Base-by-base conservation (phyloP, 1,140 invertebrate species). In the Gonatopus flavifemur region DNA sequence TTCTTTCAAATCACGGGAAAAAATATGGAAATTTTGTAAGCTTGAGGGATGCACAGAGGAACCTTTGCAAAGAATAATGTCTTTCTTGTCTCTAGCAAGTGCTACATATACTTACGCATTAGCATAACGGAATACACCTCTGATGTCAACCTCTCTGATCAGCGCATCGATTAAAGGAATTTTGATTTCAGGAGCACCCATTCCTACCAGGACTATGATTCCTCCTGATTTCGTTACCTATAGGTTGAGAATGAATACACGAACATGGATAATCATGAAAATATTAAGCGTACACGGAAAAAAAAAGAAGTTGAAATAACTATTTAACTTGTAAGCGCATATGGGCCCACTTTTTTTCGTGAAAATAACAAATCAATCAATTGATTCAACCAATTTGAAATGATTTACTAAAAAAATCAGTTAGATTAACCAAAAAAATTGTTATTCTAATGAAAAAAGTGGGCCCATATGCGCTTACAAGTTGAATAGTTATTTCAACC, bases 121-220 rank as follows among this genome's bases (percentile, higher is more conserved):
- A 33, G 82, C 87, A 70, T 96, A 97, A 77, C 94, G 83, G 76
- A 98, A 97, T 20, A 93, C 85, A 36, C 94, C 94, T 64, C 85
- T 82, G 46, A 98, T 93, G 70, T 96, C 93, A 5, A 98, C 86
- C 82, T 98, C 95, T 49, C 89, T 76, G 0, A 85, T 76, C 10
- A 90, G 74, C 2, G 93, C 91, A 67, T 86, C 85, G 1, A 91
- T 83, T 40, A 98, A 73, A 4, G 94, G 94, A 30, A 98, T 49
- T 60, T 84, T 88, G 6, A 93, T 79, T 72, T 93, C 88, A 1
- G 85, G 59, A 45, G 85, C 80, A 40, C 93, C 92, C 79, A 93
- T 83, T 24, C 96, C 96, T 25, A 98, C 91, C 36, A 98, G 70
- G 30, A 94, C 87, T 7, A 87, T 83, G 35, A 82, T 80, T 44